phyloP scores from a whole-genome alignment of 53 echinoderm and acorn worm species.

The Paelopatides confundens region DNA sequence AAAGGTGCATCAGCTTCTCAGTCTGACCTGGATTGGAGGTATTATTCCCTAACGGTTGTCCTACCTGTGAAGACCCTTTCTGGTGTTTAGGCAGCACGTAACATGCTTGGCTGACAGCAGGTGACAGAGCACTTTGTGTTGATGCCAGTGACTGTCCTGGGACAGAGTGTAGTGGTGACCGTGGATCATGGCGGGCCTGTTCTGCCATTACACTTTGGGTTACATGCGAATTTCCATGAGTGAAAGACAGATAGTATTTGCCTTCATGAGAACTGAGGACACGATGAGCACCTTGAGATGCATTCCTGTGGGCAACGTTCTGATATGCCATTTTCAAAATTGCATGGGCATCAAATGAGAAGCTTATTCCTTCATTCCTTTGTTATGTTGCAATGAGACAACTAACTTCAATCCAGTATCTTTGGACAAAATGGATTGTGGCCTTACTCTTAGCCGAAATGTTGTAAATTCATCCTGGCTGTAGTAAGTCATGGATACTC shows the following conservation, averaged over 20 bases:
- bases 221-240: neutral
- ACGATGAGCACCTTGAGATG: neutral
- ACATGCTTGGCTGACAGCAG: neutral
- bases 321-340: neutral
- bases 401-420: neutral
- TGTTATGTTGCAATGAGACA: too few species aligned
- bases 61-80: neutral
- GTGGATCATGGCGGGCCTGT: neutral
- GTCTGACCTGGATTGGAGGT: neutral
- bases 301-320: neutral
- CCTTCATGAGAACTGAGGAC: neutral
- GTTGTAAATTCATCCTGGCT: neutral
- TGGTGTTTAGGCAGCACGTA: neutral
- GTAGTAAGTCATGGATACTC: neutral
- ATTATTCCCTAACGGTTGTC: neutral
- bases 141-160: neutral
- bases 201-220: neutral
- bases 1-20: constrained; percentile 18
- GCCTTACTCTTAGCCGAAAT: too few species aligned
- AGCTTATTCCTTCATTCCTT: neutral
- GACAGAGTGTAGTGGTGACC: neutral
- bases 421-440: too few species aligned
- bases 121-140: neutral
- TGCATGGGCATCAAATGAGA: neutral
- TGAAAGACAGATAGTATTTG: neutral